Evolutionary conservation across 2,113 vertebrate species (phyloP), one percentile per base, ranked within the genome.

Genomic region (Heterocephalus glaber): DNA sequence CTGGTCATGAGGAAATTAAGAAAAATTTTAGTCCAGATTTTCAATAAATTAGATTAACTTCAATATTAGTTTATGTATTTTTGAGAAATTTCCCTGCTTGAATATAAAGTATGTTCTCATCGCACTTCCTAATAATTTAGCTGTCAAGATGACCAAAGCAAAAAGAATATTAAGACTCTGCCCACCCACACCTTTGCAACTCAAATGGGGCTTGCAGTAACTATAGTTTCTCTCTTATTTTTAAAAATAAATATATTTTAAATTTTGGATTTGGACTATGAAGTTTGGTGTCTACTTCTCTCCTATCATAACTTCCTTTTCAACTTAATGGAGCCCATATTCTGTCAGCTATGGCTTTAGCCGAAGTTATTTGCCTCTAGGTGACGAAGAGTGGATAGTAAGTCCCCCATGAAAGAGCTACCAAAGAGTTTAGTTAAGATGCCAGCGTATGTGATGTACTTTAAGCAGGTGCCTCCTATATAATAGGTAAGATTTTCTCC

Each of bases 61-160:
- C 81, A 97, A 91, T 94, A 96, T 96, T 98, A 4, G 0, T 86
- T 90, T 94, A 66, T 14, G 94, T 70, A 86, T 97, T 82, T 74
- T 97, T 96, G 49, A 81, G 52, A 98, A 92, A 96, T 92, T 49
- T 89, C 91, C 61, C 93, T 96, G 90, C 35, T 91, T 38, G 13
- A 58, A 54, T 81, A n/a, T 28, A 91, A 98, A 96, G 66, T 92
- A 94, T 96, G 95, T 98, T 97, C 94, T 95, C 92, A 97, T 96
- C 95, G 97, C 74, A 95, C 82, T 97, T 95, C 52, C 85, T 97
- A 98, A 89, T 98, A 97, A 98, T 97, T 98, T 97, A 97, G 90
- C 97, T 0, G 92, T 97, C 97, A 98, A 88, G 87, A 95, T 98
- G 96, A 98, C 94, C 93, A 56, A 95, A 97, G 80, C 94, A 93